Evolutionary conservation across 2,888 invertebrate genomes (phyloP), one percentile per base, ranked within the genome.

Genomic region (Anoncus sp.): DNA sequence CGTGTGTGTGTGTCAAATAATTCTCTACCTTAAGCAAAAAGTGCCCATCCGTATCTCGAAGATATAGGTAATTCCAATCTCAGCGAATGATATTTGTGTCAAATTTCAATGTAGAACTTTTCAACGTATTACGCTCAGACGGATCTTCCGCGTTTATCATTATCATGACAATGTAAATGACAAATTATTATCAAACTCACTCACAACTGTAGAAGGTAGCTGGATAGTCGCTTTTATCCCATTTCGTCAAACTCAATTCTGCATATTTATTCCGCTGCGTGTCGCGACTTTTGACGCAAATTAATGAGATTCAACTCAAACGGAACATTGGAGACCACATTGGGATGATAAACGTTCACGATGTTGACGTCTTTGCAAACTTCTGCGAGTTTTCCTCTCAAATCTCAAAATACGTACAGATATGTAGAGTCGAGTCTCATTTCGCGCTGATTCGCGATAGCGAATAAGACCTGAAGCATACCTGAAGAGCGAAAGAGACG

Each of bases 241-340:
- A 55, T 55, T 55, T 55, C 35, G 16, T 35, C n/a, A 31, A 31
- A 16, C 16, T 47, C 24, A 16, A 45, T 45, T 40, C 10, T 16
- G 45, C 16, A 3, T 27, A n/a, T 43, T 20, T 16, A 62, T 43
- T 71, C 43, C 38, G 31, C 60, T 35, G 27, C 7, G 2, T 24
- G n/a, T 16, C 27, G 20, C 27, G 27, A 62, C 45, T 60, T 35
- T 43, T 31, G 14, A 62, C 43, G 59, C 18, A 31, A 71, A 71
- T 53, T 62, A 71, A 62, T 53, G 60, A 62, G 60, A 45, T 62
- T 14, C 60, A 62, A 71, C 31, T 60, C 43, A 53, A 51, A 51
- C 62, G 40, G 20, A 43, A 31, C 53, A 62, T 62, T 7, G 40
- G 43, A 22, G 59, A 18, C 16, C 20, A 7, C 14, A 0, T 5